Percentiles rank a stretch among this genome's conserved stretches.
These are phyloP conservation scores for Seladonia tumulorum DNA, from an alignment of 2,888 invertebrate genomes.

Conservation along the genomic window DNA sequence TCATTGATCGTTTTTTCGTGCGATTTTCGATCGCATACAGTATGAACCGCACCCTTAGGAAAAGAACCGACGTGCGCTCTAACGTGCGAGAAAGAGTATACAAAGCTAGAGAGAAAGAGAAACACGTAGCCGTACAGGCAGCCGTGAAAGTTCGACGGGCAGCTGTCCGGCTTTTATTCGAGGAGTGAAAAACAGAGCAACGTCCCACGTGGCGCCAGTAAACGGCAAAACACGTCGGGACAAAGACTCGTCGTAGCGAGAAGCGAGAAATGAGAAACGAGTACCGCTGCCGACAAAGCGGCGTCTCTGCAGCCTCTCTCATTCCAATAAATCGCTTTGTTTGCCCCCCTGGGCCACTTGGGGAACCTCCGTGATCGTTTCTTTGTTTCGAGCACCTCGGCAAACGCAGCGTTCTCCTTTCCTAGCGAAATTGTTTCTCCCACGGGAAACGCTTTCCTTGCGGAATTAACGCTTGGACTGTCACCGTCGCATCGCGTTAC, in stretches of 20 bases:
- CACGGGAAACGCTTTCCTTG: background rate
- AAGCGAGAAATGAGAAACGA: background rate
- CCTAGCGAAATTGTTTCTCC: background rate
- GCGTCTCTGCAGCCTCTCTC: background rate
- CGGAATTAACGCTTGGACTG: background rate
- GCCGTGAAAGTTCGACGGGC: slow-evolving; percentile 28
- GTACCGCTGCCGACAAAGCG: background rate
- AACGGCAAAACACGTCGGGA: background rate
- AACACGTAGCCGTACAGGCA: slow-evolving; percentile 19
- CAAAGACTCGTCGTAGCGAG: slow-evolving; percentile 1
- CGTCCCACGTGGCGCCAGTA: slow-evolving; percentile 12
- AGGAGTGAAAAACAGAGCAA: slow-evolving; percentile 37
- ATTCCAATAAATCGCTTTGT: background rate
- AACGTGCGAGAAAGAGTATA: background rate
- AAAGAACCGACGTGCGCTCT: background rate
- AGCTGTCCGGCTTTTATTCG: slow-evolving; percentile 30
- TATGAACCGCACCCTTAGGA: background rate
- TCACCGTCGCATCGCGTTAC: background rate
- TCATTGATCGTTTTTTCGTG: slow-evolving; percentile 16
- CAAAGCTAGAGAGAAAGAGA: background rate
- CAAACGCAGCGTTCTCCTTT: background rate
- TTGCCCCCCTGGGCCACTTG: background rate
- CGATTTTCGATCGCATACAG: background rate
- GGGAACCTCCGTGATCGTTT: background rate
- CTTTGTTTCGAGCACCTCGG: slow-evolving; percentile 3